Percentiles rank a stretch among this genome's conserved stretches.
Evolutionary conservation across 1,140 invertebrate genomes (phyloP).

Genomic region (Drosophila tsacasi): DNA sequence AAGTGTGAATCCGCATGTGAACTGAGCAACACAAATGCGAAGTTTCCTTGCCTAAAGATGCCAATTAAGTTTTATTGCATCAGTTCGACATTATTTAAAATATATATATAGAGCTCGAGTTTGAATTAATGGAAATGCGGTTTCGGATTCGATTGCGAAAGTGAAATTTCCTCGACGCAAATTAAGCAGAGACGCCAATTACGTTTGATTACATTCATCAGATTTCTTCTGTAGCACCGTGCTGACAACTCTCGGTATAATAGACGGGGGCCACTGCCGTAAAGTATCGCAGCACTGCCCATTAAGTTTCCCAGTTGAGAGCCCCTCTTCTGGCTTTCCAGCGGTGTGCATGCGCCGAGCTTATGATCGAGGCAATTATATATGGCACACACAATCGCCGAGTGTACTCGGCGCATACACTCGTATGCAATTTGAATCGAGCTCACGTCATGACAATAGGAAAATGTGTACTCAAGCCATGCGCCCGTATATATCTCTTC

Average conservation of each 20-base stretch:
- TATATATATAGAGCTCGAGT: constrained; percentile 11
- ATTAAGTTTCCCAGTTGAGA: constrained; percentile 71
- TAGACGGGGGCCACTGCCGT: constrained; percentile 31
- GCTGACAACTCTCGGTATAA: constrained; percentile 56
- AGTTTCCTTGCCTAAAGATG: constrained; percentile 32
- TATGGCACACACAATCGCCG: constrained; percentile 47
- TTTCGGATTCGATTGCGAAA: constrained; percentile 36
- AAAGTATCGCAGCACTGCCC: constrained; percentile 62
- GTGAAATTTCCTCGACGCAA: constrained; percentile 47
- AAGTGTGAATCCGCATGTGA: constrained; percentile 23
- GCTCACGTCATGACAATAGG: constrained; percentile 69
- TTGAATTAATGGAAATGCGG: constrained; percentile 30
- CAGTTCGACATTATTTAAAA: constrained; percentile 10
- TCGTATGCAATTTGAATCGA: constrained; percentile 66
- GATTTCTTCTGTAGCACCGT: constrained; percentile 43
- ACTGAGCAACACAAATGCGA: constrained; percentile 4
- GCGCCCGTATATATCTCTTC: constrained; percentile 21
- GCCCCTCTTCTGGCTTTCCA: constrained; percentile 22
- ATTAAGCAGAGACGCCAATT: constrained; percentile 51
- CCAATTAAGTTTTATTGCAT: constrained; percentile 27
- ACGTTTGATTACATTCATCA: constrained; percentile 70
- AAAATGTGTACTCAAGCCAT: constrained; percentile 29
- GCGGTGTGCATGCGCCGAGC: constrained; percentile 62
- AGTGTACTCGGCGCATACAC: constrained; percentile 9
- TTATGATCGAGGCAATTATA: constrained; percentile 81